A percentile compares a stretch with the other conserved stretches of the same genome.
Evolutionary conservation across 1,140 invertebrate species (phyloP).

Genomic region (Anastrepha ludens): DNA sequence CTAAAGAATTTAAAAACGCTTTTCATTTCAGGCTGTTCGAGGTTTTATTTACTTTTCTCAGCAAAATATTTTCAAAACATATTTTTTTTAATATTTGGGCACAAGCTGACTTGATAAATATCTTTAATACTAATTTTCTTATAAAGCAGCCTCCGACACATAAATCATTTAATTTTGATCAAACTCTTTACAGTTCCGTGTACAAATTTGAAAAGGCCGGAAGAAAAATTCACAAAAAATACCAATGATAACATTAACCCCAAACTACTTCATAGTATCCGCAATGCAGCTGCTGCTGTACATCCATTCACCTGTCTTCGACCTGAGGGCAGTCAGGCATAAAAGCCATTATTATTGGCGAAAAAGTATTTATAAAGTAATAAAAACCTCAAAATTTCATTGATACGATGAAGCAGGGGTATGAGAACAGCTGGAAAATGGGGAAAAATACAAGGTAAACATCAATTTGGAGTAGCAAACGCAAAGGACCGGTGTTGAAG

Average conservation of each 20-base stretch:
- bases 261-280: neutral
- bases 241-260: neutral
- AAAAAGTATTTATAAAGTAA: conserved; percentile 57
- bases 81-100: no score
- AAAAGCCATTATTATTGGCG: conserved; percentile 56
- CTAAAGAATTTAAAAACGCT: no score
- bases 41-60: no score
- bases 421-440: neutral
- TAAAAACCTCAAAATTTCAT: conserved; percentile 54
- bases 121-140: no score
- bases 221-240: neutral
- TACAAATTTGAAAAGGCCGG: no score
- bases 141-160: no score
- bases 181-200: no score
- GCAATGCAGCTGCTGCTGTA: conserved; percentile 4
- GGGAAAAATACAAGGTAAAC: neutral
- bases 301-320: neutral
- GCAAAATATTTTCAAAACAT: no score
- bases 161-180: no score
- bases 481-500: neutral
- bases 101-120: no score
- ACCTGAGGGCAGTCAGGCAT: conserved; percentile 53
- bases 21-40: no score
- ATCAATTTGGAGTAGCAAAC: conserved; percentile 42
- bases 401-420: conserved; percentile 23